Base-by-base conservation (phyloP, 30 jellyfish, hydroid and myxozoan genomes). In the Sanderia malayensis region DNA sequence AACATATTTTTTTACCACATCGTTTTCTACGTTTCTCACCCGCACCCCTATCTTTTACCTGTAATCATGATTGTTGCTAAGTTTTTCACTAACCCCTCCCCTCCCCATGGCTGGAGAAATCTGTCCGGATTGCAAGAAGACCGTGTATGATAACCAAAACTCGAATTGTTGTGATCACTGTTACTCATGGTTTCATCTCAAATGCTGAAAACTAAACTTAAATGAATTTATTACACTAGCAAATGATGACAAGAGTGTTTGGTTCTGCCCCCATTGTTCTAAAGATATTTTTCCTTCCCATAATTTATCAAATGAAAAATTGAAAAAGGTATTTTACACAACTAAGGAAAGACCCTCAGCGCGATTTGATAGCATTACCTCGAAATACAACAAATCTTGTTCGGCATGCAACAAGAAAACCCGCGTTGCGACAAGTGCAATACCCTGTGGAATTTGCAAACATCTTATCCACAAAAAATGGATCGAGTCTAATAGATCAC, bases 91-190 rank as follows among this genome's bases (percentile, higher is more conserved):
- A 37, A 37, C 52, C 52, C 52, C 52, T 4, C 13, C 52, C 52
- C 52, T 37, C 52, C 52, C 52, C 10, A 37, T 37, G 52, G 13
- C 52, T 37, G 52, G 13, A 37, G 52, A 6, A 37, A 4, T 4
- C 52, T 37, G 52, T 37, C 52, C 52, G 10, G 13, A 37, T 37
- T 37, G 67, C 67, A 55, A 55, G 7, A 7, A 4, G 4, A 55
- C 31, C 27, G 67, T 55, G 27, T 8, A 55, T 19, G 67, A 55
- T n/a, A 55, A 55, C 19, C 67, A 55, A 55, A 55, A 55, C 19
- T 24, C 67, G 18, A 55, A 4, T 55, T 55, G 67, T 55, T 20
- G 31, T 55, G 27, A 20, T 24, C 18, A 24, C 67, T 20, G 67
- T 37, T 6, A 37, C 13, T 55, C 9, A 4, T 55, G 67, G 67